Percentiles rank a stretch among this genome's conserved stretches.
phyloP scores from a whole-genome alignment of 2,113 vertebrate genomes.

The Salminus brasiliensis region DNA sequence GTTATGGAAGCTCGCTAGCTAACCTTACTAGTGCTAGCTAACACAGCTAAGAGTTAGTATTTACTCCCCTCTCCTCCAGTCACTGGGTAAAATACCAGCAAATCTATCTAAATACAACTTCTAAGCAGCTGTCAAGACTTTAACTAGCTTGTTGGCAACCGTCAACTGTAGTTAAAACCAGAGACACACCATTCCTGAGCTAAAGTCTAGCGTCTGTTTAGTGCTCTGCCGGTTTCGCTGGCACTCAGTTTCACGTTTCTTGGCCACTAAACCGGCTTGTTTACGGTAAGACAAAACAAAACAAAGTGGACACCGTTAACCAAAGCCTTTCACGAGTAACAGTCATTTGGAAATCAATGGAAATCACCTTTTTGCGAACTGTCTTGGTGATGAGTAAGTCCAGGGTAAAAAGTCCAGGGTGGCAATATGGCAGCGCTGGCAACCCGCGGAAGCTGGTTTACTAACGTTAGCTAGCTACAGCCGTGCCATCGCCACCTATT shows the following conservation, averaged over 20 bases:
- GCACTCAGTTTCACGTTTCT: background rate
- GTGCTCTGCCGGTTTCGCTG: background rate
- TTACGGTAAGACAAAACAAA: background rate
- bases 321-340: background rate
- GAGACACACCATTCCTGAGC: background rate
- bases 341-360: background rate
- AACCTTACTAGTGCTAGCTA: background rate
- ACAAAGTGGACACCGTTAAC: background rate
- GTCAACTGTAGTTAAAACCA: background rate
- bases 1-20: background rate
- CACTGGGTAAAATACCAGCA: background rate
- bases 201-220: slow-evolving; percentile 10
- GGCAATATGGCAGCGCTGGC: slow-evolving; percentile 60
- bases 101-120: background rate
- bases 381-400: slow-evolving; percentile 7
- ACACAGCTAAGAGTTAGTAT: background rate
- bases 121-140: background rate
- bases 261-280: background rate
- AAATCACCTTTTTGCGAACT: slow-evolving; percentile 1
- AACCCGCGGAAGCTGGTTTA: slow-evolving; percentile 44
- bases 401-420: slow-evolving; percentile 37
- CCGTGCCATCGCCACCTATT: slow-evolving; percentile 22
- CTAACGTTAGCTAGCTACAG: slow-evolving; percentile 16
- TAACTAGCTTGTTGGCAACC: background rate
- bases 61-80: background rate